These are phyloP conservation scores for Thryonomys swinderianus DNA, from an alignment of 2,113 vertebrate genomes.

Conservation along the genomic window DNA sequence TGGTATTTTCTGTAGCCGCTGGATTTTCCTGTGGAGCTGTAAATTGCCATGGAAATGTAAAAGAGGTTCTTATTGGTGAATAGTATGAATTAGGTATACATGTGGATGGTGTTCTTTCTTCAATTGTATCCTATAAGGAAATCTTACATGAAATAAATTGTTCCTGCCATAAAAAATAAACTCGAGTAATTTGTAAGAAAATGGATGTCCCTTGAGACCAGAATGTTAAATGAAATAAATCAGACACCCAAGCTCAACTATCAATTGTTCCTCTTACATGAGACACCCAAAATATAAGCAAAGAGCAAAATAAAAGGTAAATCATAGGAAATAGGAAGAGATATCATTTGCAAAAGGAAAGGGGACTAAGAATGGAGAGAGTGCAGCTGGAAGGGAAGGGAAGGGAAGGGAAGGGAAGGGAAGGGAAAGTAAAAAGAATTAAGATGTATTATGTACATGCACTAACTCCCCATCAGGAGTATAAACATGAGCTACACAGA, in stretches of 20 bases:
- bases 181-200: neutral
- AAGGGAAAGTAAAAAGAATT: neutral
- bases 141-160: neutral
- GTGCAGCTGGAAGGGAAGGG: neutral
- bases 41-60: constrained; percentile 89
- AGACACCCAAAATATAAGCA: neutral
- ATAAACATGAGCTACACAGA: neutral
- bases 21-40: constrained; percentile 91
- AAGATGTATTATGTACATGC: neutral
- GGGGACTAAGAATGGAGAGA: neutral
- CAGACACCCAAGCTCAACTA: neutral
- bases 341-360: neutral
- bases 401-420: neutral
- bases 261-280: neutral
- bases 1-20: constrained; percentile 93
- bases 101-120: constrained; percentile 87
- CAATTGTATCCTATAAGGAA: neutral
- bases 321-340: neutral
- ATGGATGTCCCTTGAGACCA: neutral
- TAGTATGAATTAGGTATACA: constrained; percentile 92
- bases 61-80: constrained; percentile 91
- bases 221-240: neutral
- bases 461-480: neutral
- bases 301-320: neutral
- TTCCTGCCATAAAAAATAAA: neutral